Percentiles rank a stretch among this genome's conserved stretches.
Conservation (phyloP, 2,113 vertebrate genomes). For the Manacus vitellinus region DNA sequence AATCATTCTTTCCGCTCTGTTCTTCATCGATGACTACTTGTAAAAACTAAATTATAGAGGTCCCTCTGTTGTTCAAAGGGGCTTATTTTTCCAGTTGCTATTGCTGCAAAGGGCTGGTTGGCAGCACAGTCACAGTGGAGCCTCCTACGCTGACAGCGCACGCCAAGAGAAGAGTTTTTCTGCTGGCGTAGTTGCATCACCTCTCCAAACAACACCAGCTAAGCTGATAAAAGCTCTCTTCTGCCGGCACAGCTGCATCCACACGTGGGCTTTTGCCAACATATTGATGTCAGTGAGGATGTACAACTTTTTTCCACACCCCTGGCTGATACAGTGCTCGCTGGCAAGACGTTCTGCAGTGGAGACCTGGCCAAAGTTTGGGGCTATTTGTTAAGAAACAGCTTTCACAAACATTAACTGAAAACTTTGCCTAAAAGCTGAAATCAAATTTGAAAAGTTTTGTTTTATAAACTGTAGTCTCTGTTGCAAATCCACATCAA, state of each 20-base stretch:
- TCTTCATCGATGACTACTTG: not conserved
- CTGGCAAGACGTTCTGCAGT: constrained; percentile 7
- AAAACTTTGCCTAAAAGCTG: not conserved
- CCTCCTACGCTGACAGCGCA: not conserved
- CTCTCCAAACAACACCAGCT: not conserved
- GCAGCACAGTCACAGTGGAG: not conserved
- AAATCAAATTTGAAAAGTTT: not conserved
- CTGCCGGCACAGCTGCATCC: constrained; percentile 55
- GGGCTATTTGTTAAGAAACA: constrained; percentile 23
- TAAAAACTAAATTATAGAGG: not conserved
- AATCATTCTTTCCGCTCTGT: not conserved
- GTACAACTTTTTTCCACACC: constrained; percentile 46
- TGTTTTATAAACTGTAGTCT: not conserved
- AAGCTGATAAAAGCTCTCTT: not conserved
- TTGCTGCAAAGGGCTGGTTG: not conserved
- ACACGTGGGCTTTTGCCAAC: constrained; percentile 17
- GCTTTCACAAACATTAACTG: not conserved
- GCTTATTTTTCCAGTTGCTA: not conserved
- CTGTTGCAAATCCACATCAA: not conserved
- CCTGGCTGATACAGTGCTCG: not conserved
- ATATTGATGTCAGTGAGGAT: not conserved
- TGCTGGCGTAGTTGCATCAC: not conserved
- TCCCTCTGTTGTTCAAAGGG: not conserved
- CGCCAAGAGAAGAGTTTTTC: constrained; percentile 24
- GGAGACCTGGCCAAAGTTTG: constrained; percentile 30